These are phyloP conservation scores for Garrulus glandarius DNA, from an alignment of 2,797 vertebrate genomes.

Conservation along the genomic window DNA sequence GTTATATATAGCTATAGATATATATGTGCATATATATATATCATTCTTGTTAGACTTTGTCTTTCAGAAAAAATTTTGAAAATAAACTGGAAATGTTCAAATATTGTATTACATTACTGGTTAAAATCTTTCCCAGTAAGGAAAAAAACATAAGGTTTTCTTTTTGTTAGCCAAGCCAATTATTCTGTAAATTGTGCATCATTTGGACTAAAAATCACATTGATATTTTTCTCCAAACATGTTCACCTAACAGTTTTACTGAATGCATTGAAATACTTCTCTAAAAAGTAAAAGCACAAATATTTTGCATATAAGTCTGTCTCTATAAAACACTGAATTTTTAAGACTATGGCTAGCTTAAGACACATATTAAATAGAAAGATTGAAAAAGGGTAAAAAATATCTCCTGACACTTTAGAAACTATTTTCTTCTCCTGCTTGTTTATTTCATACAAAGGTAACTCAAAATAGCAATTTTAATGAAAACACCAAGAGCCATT, in stretches of 20 bases:
- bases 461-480: not conserved
- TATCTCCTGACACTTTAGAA: not conserved
- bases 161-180: not conserved
- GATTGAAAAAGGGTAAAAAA: not conserved
- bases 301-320: not conserved
- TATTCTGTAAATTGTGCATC: not conserved
- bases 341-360: not conserved
- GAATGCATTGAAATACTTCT: not conserved
- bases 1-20: no score
- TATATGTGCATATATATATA: not conserved
- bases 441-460: not conserved
- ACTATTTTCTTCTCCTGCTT: not conserved
- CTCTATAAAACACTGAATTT: not conserved
- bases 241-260: not conserved
- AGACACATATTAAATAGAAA: not conserved
- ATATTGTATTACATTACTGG: not conserved
- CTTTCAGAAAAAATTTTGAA: not conserved
- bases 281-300: not conserved
- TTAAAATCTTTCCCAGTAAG: not conserved
- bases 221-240: not conserved
- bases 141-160: not conserved
- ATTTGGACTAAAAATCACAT: not conserved
- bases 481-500: not conserved
- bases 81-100: not conserved
- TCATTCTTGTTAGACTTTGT: not conserved